These are phyloP conservation scores for Rhombomys opimus DNA, from an alignment of 2,113 vertebrate species.

Conservation along the genomic window DNA sequence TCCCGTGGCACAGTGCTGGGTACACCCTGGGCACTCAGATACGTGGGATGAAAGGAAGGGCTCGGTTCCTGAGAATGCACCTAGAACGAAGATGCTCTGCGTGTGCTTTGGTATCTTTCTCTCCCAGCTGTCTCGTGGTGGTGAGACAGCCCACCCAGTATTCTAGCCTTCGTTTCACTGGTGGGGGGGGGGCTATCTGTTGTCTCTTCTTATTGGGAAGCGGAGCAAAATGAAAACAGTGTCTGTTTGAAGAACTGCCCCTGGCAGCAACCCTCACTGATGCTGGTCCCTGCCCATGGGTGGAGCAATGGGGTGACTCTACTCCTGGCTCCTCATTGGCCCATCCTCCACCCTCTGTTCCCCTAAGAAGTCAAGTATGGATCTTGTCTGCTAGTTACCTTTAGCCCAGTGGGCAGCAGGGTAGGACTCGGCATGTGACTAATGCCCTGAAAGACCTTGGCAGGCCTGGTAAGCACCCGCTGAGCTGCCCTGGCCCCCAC, in stretches of 20 bases:
- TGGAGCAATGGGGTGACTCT: conserved; percentile 89
- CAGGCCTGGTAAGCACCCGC: conserved; percentile 74
- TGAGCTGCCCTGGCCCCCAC: conserved; percentile 62
- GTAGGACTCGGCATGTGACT: conserved; percentile 84
- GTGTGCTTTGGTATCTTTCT: background rate
- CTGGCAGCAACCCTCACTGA: conserved; percentile 58
- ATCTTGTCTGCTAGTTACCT: conserved; percentile 88
- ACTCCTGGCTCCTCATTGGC: conserved; percentile 88
- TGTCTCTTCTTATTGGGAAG: conserved; percentile 58
- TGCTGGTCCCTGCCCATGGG: conserved; percentile 72
- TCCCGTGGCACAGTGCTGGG: background rate
- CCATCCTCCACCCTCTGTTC: conserved; percentile 72
- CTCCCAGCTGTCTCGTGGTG: background rate
- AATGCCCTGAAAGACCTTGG: conserved; percentile 86
- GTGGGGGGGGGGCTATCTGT: background rate
- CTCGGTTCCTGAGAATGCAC: background rate
- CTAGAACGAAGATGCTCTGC: background rate
- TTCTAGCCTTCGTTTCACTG: conserved; percentile 28
- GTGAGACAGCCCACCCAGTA: conserved; percentile 16
- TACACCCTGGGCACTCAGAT: background rate
- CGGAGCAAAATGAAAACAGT: conserved; percentile 76
- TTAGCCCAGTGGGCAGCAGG: conserved; percentile 89
- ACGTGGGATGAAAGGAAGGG: background rate
- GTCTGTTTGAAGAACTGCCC: conserved; percentile 72
- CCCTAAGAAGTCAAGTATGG: conserved; percentile 86